Base-by-base conservation (phyloP, 2,888 invertebrate genomes). In the Phasia obesa region DNA sequence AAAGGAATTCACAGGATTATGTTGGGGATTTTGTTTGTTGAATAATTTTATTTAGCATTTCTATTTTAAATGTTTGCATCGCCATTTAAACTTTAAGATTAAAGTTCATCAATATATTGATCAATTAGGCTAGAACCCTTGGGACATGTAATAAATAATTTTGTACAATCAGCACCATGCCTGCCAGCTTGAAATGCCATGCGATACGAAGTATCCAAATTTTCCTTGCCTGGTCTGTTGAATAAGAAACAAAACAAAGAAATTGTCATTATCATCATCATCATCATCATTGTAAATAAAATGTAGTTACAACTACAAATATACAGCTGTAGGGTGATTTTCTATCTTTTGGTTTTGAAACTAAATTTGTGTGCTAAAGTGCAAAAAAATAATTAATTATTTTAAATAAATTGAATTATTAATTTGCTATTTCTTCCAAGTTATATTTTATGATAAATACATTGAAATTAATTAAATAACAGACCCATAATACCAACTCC, bases 1-100 rank as follows among this genome's bases (percentile, higher is more conserved):
- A 60, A 71, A 79, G 77, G 74, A 78, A 83, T 83, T 65, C 79
- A 75, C 70, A 75, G 75, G 75, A 83, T 83, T 83, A 71, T 83
- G 71, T 76, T 60, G 47, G 65, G 76, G 55, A 70, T 70, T 77
- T 70, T 13, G 60, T 44, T 65, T 65, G 67, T 73, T 67, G 73
- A 59, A 76, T 69, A 64, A 60, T 67, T 76, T 77, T 73, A 19
- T 67, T 71, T 49, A 47, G 17, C 17, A 17, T 31, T 79, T 57
- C 55, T 17, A 11, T 70, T 69, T 49, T 38, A n/a, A 1, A 19
- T 65, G 15, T 15, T 4, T 42, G 4, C n/a, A n/a, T 51, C 60
- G 4, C 1, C 23, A 44, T 65, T 59, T 49, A 44, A 31, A 64
- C 59, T 53, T 77, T 70, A 70, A 65, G 25, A 60, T 74, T 75